Percentiles rank a stretch among this genome's conserved stretches.
Evolutionary conservation across 2,888 invertebrate genomes (phyloP).

Genomic region (Carterocephalus palaemon): DNA sequence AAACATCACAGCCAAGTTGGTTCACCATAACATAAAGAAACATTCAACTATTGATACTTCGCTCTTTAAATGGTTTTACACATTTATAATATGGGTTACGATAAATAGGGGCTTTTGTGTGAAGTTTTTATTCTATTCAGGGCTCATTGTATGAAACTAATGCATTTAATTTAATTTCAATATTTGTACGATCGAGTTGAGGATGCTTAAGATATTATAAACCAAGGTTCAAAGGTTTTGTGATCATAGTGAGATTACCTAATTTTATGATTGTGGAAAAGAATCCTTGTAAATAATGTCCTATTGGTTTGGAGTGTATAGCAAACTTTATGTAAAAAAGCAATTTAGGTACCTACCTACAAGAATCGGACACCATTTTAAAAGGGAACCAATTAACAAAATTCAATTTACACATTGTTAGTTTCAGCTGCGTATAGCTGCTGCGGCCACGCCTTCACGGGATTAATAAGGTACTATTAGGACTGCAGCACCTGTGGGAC

Average conservation of each 20-base stretch:
- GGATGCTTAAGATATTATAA: conserved; percentile 38
- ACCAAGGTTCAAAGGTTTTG: not conserved
- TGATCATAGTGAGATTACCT: too few relatives aligned
- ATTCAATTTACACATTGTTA: conserved; percentile 25
- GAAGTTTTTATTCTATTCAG: conserved; percentile 63
- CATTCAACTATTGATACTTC: conserved; percentile 73
- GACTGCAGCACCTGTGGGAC: conserved; percentile 27
- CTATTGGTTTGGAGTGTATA: too few relatives aligned
- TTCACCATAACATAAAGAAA: conserved; percentile 75
- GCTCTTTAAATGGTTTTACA: conserved; percentile 78
- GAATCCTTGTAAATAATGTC: too few relatives aligned
- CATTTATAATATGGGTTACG: conserved; percentile 76
- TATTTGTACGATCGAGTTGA: conserved; percentile 58
- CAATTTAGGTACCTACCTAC: not conserved
- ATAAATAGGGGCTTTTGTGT: conserved; percentile 70
- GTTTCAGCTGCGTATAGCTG: conserved; percentile 27
- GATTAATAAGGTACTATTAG: conserved; percentile 28
- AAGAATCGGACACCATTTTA: conserved; percentile 13
- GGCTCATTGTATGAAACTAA: conserved; percentile 74
- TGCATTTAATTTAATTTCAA: conserved; percentile 71
- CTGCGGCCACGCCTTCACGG: conserved; percentile 29
- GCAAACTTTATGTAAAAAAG: not conserved
- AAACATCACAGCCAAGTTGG: conserved; percentile 75
- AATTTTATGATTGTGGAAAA: too few relatives aligned
- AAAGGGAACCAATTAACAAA: conserved; percentile 18